These are phyloP conservation scores for Falco punctatus DNA, from an alignment of 2,113 vertebrate genomes.

Conservation along the genomic window DNA sequence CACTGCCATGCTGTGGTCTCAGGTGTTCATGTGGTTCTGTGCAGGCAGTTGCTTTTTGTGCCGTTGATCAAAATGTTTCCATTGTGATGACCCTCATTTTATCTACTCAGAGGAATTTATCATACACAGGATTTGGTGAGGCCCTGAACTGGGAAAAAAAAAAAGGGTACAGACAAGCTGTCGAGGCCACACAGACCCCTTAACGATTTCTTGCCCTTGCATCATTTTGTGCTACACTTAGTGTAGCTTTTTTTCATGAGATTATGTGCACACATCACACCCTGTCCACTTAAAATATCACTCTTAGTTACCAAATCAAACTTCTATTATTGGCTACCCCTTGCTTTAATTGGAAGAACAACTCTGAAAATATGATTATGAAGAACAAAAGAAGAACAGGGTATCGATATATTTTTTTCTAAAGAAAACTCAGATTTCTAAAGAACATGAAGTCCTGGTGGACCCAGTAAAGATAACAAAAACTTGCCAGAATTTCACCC, in stretches of 20 bases:
- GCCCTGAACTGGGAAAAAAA: neutral
- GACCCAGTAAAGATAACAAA: neutral
- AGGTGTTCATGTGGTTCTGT: conserved; percentile 39
- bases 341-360: neutral
- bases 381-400: neutral
- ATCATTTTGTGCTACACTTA: neutral
- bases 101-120: neutral
- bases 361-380: neutral
- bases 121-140: neutral
- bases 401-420: neutral
- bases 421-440: neutral
- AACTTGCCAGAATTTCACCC: neutral
- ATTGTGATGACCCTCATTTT: conserved; percentile 17
- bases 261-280: neutral
- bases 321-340: neutral
- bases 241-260: neutral
- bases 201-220: neutral
- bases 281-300: neutral
- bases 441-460: neutral
- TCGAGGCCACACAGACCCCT: neutral
- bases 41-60: conserved; percentile 25
- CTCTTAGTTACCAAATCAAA: neutral
- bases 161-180: neutral
- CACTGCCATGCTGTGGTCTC: conserved; percentile 45
- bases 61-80: conserved; percentile 51